These are phyloP conservation scores for Nestor notabilis DNA, from an alignment of 2,113 vertebrate genomes.

Conservation along the genomic window DNA sequence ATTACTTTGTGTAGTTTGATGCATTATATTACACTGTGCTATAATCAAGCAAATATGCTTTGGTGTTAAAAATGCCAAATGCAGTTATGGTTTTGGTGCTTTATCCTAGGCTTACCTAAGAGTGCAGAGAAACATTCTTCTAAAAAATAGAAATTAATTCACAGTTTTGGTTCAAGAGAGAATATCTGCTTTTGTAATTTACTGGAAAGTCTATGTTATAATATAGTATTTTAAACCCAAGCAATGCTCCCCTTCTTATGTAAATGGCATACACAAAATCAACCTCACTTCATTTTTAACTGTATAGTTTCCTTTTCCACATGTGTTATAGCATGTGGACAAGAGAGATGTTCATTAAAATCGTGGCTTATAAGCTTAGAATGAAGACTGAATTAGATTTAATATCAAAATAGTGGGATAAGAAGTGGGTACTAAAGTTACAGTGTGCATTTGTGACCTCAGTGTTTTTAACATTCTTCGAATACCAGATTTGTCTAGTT, in stretches of 20 bases:
- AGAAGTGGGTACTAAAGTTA: conserved; percentile 42
- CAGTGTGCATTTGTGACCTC: conserved; percentile 35
- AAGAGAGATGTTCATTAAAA: conserved; percentile 6
- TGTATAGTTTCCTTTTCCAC: neutral
- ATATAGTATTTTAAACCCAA: neutral
- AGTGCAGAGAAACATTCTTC: neutral
- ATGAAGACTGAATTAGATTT: conserved; percentile 46
- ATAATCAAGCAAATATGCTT: neutral
- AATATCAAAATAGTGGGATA: conserved; percentile 44
- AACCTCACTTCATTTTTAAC: neutral
- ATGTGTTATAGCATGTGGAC: neutral
- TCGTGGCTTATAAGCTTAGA: neutral
- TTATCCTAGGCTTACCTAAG: neutral
- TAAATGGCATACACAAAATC: neutral
- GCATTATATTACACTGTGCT: neutral
- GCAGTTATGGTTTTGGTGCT: neutral
- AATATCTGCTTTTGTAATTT: neutral
- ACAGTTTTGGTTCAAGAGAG: neutral
- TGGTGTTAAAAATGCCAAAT: neutral
- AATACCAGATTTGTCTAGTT: conserved; percentile 63
- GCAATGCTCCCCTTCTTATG: neutral
- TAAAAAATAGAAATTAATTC: neutral
- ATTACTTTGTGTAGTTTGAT: neutral
- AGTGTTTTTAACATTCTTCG: conserved; percentile 40
- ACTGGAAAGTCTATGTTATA: neutral